Percentiles rank a stretch among this genome's conserved stretches.
phyloP scores from a whole-genome alignment of 2,888 invertebrate genomes.

The Seladonia tumulorum region DNA sequence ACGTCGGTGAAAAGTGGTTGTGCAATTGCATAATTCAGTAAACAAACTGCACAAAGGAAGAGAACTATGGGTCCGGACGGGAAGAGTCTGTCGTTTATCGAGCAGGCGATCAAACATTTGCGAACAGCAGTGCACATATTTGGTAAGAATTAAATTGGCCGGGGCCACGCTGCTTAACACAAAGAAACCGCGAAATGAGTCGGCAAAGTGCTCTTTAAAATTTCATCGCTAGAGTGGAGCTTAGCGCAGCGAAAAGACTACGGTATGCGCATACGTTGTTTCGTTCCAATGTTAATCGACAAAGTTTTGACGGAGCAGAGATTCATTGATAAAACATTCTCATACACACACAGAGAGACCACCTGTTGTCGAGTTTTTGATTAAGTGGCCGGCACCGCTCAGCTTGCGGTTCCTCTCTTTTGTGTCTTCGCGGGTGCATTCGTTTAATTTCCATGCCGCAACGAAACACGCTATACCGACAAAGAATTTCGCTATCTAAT shows the following conservation, averaged over 20 bases:
- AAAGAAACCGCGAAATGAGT: background rate
- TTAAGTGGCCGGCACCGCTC: background rate
- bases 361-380: background rate
- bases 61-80: background rate
- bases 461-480: background rate
- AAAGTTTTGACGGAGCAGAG: background rate
- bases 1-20: background rate
- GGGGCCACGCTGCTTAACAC: background rate
- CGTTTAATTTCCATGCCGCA: background rate
- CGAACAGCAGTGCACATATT: background rate
- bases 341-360: background rate
- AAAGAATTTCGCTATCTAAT: background rate
- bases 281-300: conserved; percentile 9
- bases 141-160: background rate
- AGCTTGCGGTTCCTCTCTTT: background rate
- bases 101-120: background rate
- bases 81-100: background rate
- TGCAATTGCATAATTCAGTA: background rate
- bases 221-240: background rate
- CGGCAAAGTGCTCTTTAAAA: background rate
- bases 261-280: background rate
- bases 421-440: background rate
- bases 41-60: background rate
- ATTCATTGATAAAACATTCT: conserved; percentile 4
- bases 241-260: background rate